Base-by-base conservation (phyloP, 2,797 vertebrate species). In the Danionella dracula region DNA sequence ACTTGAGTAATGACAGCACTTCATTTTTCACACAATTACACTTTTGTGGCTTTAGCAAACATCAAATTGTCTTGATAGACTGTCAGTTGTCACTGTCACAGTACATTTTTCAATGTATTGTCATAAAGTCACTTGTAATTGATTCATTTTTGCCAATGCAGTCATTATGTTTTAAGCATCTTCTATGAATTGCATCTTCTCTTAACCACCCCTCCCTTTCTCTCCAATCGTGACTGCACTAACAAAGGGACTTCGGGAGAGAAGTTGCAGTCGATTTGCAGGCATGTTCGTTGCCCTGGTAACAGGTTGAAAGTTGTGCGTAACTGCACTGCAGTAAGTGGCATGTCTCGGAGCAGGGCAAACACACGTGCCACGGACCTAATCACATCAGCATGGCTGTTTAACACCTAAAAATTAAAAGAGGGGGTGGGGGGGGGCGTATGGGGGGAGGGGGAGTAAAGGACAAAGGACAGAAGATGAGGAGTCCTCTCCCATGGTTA, bases 241-340 rank as follows among this genome's bases (percentile, higher is more conserved):
- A 83, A 88, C 84, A 89, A 89, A 88, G 85, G 82, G 82, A 78
- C 84, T 87, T 80, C 85, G 85, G 79, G 86, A 80, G 82, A 82
- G 80, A 86, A 88, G 84, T 88, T 86, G 84, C 81, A 78, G 80
- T 87, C 77, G 84, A 84, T 89, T 85, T 87, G 84, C 86, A 88
- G 88, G 86, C 86, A 87, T 85, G 86, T 82, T 81, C 86, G 89
- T 90, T 90, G 88, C 89, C 83, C 62, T 82, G 88, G 88, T 85
- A 90, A 90, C 89, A 78, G 76, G 77, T 85, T 80, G 84, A 84
- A 73, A 89, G 88, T 89, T 89, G 86, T 79, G 83, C 84, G 81
- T 82, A 76, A 79, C 80, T 88, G 87, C 87, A 90, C 84, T 90
- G 89, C 89, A 88, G 86, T 82, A 89, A 78, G 85, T 32, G 16